These are phyloP conservation scores for Monarcha castaneiventris DNA, from an alignment of 2,113 vertebrate genomes.

Conservation along the genomic window DNA sequence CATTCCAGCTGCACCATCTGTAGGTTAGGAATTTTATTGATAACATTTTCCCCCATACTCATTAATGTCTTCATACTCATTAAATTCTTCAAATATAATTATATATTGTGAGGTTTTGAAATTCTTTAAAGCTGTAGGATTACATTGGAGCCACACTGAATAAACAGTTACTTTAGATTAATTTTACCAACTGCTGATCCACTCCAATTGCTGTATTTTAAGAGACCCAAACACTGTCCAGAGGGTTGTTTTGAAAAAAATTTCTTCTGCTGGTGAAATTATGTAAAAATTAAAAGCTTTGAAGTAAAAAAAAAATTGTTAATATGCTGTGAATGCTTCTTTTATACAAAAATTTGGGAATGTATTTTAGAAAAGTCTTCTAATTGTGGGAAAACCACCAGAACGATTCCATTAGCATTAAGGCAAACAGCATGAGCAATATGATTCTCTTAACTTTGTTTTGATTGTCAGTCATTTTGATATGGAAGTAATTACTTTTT, in stretches of 20 bases:
- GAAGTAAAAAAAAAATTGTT: neutral
- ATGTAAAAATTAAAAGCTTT: constrained; percentile 18
- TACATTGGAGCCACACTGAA: neutral
- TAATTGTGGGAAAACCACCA: neutral
- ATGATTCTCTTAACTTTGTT: neutral
- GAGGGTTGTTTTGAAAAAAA: neutral
- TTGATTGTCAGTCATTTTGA: neutral
- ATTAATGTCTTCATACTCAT: neutral
- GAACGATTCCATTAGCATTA: neutral
- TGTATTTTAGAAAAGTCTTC: neutral
- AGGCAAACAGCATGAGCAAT: neutral
- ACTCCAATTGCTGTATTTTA: neutral
- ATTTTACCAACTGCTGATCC: constrained; percentile 50
- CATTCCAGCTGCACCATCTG: neutral
- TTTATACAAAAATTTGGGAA: constrained; percentile 21
- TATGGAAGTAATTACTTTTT: neutral
- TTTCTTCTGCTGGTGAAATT: neutral
- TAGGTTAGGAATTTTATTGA: neutral
- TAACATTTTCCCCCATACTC: neutral
- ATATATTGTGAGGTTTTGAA: neutral
- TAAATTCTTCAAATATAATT: neutral
- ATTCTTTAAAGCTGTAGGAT: neutral
- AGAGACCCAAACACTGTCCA: neutral
- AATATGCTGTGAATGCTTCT: neutral
- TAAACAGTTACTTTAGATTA: constrained; percentile 10